These are phyloP conservation scores for Oreotrochilus melanogaster DNA, from an alignment of 2,113 vertebrate species.

Conservation along the genomic window DNA sequence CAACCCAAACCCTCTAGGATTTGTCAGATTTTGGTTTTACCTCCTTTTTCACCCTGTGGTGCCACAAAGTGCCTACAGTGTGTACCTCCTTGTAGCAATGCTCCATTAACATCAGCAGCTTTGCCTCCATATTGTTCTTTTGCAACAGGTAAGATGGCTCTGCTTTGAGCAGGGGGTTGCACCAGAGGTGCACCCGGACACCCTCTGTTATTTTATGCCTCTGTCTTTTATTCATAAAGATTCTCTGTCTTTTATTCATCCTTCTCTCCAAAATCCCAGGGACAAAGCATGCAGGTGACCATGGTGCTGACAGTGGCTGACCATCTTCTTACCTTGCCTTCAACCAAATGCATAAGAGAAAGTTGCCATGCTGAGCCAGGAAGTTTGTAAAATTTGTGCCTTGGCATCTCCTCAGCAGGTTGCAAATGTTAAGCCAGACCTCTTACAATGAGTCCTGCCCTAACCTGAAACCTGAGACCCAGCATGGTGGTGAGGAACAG, in stretches of 20 bases:
- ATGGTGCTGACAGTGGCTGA: neutral
- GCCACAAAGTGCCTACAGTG: neutral
- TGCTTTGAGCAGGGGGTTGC: neutral
- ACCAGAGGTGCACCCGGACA: neutral
- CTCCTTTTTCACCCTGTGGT: neutral
- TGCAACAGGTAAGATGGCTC: neutral
- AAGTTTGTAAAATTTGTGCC: neutral
- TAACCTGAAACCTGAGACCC: neutral
- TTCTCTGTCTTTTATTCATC: neutral
- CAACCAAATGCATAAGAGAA: neutral
- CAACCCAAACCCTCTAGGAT: neutral
- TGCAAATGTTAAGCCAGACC: neutral
- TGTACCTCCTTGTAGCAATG: neutral
- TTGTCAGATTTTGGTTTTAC: neutral
- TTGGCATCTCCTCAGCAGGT: neutral
- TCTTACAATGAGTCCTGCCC: neutral
- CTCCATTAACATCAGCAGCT: neutral
- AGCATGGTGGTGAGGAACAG: accelerated
- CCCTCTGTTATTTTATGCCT: neutral
- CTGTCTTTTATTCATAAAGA: neutral
- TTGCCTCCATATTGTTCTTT: neutral
- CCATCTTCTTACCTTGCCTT: neutral
- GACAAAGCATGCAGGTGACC: neutral
- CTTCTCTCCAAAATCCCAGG: neutral
- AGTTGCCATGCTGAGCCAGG: neutral